phyloP scores from a whole-genome alignment of 2,113 vertebrate species.

The Carassius carassius region DNA sequence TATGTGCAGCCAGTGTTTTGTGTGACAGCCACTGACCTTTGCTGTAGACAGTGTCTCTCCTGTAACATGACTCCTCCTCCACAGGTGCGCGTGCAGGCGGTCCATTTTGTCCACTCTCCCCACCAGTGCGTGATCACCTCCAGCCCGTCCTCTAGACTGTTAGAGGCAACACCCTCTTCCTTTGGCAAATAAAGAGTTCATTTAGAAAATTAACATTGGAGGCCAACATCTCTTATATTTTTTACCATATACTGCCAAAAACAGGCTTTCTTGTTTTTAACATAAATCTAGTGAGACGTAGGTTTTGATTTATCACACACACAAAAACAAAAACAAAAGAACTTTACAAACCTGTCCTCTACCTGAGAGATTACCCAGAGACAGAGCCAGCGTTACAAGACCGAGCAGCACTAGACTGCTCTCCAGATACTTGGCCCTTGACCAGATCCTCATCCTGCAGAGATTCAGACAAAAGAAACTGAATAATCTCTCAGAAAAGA shows the following conservation, averaged over 20 bases:
- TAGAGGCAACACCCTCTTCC: constrained; percentile 86
- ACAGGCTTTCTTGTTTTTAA: no score
- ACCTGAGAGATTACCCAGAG: constrained; percentile 74
- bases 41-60: constrained; percentile 93
- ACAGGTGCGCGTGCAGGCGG: constrained; percentile 92
- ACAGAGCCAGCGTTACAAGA: constrained; percentile 69
- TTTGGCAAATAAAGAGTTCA: constrained; percentile 60
- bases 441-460: constrained; percentile 73
- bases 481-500: neutral
- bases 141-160: constrained; percentile 89
- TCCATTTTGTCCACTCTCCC: constrained; percentile 99
- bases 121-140: constrained; percentile 92
- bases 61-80: constrained; percentile 91
- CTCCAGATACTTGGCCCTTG: constrained; percentile 66
- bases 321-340: neutral
- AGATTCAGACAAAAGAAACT: constrained; percentile 8
- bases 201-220: constrained; percentile 27
- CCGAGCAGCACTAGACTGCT: constrained; percentile 70
- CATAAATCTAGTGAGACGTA: neutral
- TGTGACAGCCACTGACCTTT: constrained; percentile 78
- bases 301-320: neutral
- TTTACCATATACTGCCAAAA: no score
- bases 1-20: neutral
- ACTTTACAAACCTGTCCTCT: constrained; percentile 68
- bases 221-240: neutral